phyloP scores from a whole-genome alignment of 2,113 vertebrate genomes.

The Taxidea taxus region DNA sequence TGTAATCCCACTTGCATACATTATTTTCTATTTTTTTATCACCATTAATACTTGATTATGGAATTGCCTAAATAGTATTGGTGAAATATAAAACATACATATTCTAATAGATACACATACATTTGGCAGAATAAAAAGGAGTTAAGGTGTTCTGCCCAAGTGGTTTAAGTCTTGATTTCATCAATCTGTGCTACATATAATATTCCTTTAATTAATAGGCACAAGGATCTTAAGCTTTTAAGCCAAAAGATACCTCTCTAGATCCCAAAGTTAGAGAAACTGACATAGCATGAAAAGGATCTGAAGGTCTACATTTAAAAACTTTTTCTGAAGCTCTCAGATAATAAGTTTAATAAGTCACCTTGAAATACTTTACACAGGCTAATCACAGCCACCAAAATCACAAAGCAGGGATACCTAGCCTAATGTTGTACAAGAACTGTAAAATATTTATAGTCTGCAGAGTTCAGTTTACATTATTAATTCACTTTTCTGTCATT shows the following conservation, averaged over 20 bases:
- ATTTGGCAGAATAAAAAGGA: background rate
- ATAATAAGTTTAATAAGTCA: conserved; percentile 24
- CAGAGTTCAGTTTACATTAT: conserved; percentile 18
- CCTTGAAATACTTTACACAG: conserved; percentile 24
- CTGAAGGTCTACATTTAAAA: background rate
- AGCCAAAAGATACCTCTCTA: background rate
- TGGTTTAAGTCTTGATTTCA: background rate
- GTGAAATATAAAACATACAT: background rate
- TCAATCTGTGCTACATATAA: background rate
- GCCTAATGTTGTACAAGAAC: background rate
- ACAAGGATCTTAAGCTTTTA: background rate
- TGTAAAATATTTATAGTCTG: conserved; percentile 44
- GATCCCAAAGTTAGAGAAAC: background rate
- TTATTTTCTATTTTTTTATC: conserved; percentile 28
- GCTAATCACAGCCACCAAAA: background rate
- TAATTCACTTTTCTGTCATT: conserved; percentile 43
- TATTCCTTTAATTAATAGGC: background rate
- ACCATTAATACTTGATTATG: background rate
- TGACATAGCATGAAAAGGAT: background rate
- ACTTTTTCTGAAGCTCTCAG: background rate
- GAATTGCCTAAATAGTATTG: background rate
- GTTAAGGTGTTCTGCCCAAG: background rate
- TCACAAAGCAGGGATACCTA: background rate
- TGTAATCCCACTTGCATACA: background rate
- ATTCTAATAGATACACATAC: background rate